phyloP scores from a whole-genome alignment of 2,888 invertebrate genomes.

The Polydesmus complanatus region DNA sequence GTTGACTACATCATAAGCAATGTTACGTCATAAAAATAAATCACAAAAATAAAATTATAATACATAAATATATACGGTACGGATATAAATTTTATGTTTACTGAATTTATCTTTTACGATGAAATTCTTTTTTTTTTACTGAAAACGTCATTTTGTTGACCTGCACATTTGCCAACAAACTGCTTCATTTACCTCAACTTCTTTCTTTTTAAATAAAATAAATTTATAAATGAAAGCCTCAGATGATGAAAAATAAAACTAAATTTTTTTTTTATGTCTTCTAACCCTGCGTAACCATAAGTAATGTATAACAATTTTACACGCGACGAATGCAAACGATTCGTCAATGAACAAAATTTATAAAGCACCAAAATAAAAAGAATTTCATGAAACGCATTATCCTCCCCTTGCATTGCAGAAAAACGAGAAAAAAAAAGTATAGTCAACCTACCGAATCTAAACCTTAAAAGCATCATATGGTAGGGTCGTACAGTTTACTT shows the following conservation, averaged over 20 bases:
- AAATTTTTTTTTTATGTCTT: too few species aligned
- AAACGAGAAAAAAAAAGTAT: too few species aligned
- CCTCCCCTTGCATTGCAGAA: background rate
- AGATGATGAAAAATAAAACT: too few species aligned
- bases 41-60: too few species aligned
- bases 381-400: background rate
- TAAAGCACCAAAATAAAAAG: background rate
- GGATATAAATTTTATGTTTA: background rate
- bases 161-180: background rate
- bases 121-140: background rate
- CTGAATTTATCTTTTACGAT: background rate
- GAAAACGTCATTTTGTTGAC: background rate
- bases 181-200: background rate
- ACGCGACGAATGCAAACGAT: background rate
- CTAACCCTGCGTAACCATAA: too few species aligned
- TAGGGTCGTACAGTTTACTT: background rate
- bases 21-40: too few species aligned
- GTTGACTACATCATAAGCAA: too few species aligned
- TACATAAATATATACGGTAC: too few species aligned
- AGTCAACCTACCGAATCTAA: too few species aligned
- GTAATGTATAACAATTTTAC: background rate
- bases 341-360: background rate
- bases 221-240: background rate
- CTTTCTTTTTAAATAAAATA: background rate
- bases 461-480: slow-evolving; percentile 4